These are phyloP conservation scores for Eucidaris tribuloides DNA, from an alignment of 35 echinoderm and acorn worm genomes.

Conservation along the genomic window DNA sequence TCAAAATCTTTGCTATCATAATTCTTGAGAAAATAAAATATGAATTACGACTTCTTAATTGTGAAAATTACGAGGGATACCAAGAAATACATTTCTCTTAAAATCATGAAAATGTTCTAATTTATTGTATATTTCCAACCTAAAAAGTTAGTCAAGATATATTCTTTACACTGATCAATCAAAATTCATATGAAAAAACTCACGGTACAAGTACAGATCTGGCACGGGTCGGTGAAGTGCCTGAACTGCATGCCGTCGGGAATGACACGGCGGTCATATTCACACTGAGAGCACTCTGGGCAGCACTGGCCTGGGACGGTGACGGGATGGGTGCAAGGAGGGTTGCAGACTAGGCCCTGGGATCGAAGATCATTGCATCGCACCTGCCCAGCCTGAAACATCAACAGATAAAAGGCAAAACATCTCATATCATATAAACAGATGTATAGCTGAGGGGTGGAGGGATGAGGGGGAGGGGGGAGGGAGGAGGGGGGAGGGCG, in stretches of 20 bases:
- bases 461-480: too few relatives aligned
- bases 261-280: constrained; percentile 49
- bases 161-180: neutral
- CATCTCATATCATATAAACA: too few relatives aligned
- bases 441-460: too few relatives aligned
- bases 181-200: neutral
- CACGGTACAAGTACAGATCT: constrained; percentile 75
- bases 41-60: too few relatives aligned
- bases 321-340: constrained; percentile 55
- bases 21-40: too few relatives aligned
- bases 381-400: constrained; percentile 23
- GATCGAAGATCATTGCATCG: constrained; percentile 6
- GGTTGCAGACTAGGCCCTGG: constrained; percentile 11
- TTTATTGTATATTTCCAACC: too few relatives aligned
- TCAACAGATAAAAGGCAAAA: neutral
- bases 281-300: constrained; percentile 67
- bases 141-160: constrained; percentile 5
- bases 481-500: too few relatives aligned
- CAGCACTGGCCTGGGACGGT: constrained; percentile 64
- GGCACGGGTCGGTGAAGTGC: constrained; percentile 59
- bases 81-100: too few relatives aligned
- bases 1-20: too few relatives aligned
- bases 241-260: constrained; percentile 60
- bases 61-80: too few relatives aligned
- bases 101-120: too few relatives aligned